Base-by-base conservation (phyloP, 53 echinoderm and acorn worm species). In the Holothuria scabra region DNA sequence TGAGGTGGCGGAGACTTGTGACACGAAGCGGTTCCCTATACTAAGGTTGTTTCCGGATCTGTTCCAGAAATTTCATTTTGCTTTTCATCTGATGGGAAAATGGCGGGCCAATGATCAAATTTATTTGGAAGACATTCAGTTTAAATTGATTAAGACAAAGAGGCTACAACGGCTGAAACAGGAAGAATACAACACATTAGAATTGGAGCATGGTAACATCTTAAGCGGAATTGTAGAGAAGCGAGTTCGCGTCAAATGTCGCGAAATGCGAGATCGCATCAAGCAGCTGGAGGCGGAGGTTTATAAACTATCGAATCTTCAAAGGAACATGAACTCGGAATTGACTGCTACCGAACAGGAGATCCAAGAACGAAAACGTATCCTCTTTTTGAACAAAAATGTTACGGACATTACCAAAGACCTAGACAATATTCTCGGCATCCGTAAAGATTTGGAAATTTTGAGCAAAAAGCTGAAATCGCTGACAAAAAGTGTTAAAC, bases 91-190 rank as follows among this genome's bases (percentile, higher is more conserved):
- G 22, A 59, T 96, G 8, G 93, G 91, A 21, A 93, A 88, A 85
- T 96, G 96, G 96, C 87, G 96, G 2, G 90, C 92, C 2, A 93
- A 92, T 56, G 96, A 96, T 84, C 96, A 96, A 78, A 91, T 96
- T 46, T 96, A 94, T 81, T 66, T 96, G 16, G 93, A 96, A 72
- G 96, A 96, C 66, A 87, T 96, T 13, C 96, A 93, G 69, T 93
- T 96, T 61, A 87, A 93, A 34, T 59, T 95, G 80, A 91, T 93
- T 30, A 91, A 93, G 66, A 88, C 89, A 18, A 95, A 95, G 55
- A 89, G 93, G 12, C 34, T 95, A 22, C 96, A 93, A 41, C 56
- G 93, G 65, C 74, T 95, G 8, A 95, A 93, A 60, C 93, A 95
- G 46, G 96, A 95, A 34, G 96, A 95, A 65, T 95, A 95, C 68